Percentiles rank a stretch among this genome's conserved stretches.
Conservation (phyloP, 2,797 vertebrate genomes). For the Semaprochilodus insignis region DNA sequence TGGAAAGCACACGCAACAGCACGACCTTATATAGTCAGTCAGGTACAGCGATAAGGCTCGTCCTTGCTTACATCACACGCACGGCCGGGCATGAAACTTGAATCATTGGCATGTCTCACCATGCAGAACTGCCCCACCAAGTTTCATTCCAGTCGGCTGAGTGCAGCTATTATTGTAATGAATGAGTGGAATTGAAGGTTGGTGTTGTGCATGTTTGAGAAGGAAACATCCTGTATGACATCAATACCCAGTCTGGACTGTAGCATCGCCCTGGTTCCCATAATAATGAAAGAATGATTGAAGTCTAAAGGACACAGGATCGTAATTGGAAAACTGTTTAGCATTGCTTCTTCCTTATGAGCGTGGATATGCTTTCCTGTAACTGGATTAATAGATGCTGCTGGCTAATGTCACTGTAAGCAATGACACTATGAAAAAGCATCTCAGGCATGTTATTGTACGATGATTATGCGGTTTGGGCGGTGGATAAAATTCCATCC, state of each 20-base stretch:
- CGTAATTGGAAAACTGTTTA: conserved; percentile 68
- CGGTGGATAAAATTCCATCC: conserved; percentile 6
- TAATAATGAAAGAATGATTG: conserved; percentile 31
- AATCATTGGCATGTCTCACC: no score
- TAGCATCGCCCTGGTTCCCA: conserved; percentile 4
- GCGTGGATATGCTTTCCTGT: conserved; percentile 70
- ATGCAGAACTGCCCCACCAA: no score
- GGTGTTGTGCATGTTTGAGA: not conserved
- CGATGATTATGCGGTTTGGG: conserved; percentile 37
- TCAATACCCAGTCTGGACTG: not conserved
- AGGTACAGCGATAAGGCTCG: no score
- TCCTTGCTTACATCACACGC: no score
- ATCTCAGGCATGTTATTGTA: conserved; percentile 35
- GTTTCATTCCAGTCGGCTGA: no score
- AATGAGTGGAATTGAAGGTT: not conserved
- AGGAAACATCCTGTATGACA: not conserved
- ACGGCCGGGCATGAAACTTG: no score
- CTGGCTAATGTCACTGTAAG: conserved; percentile 73
- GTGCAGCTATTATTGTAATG: no score
- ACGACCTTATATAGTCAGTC: no score
- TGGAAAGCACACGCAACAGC: no score
- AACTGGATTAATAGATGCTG: conserved; percentile 73
- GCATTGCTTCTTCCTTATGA: conserved; percentile 68
- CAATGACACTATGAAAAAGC: conserved; percentile 69
- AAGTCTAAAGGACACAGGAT: conserved; percentile 12